These are phyloP conservation scores for Antedon mediterranea DNA, from an alignment of 53 echinoderm and acorn worm species.

Conservation along the genomic window DNA sequence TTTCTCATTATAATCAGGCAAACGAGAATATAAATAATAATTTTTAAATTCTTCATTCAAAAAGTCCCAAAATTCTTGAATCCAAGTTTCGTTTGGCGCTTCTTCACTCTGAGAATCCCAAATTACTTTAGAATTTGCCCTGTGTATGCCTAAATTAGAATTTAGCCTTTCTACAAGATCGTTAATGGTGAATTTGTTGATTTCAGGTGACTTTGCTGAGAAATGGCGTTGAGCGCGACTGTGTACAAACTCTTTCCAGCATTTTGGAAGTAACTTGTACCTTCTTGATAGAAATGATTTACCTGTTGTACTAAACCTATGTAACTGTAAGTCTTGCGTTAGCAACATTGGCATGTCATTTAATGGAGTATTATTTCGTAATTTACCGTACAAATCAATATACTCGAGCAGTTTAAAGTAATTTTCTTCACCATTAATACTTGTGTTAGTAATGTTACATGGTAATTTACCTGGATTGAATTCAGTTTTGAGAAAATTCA, in stretches of 20 bases:
- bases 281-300: slow-evolving; percentile 4
- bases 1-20: not conserved
- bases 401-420: not conserved
- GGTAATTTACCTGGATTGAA: not conserved
- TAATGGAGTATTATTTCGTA: not conserved
- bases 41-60: not conserved
- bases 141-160: not conserved
- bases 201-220: not conserved
- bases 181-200: not conserved
- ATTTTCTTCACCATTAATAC: slow-evolving; percentile 2
- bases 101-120: slow-evolving; percentile 11
- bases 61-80: slow-evolving; percentile 17
- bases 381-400: not conserved
- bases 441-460: not conserved
- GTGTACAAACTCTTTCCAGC: slow-evolving; percentile 11
- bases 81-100: slow-evolving; percentile 16
- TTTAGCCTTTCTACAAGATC: slow-evolving; percentile 6
- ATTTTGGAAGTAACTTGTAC: slow-evolving; percentile 5
- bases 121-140: not conserved
- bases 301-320: not conserved
- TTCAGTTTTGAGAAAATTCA: slow-evolving; percentile 4
- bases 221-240: not conserved
- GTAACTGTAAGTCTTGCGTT: slow-evolving; percentile 14
- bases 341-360: slow-evolving; percentile 18
- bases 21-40: not conserved